Conservation (phyloP, 1,140 invertebrate genomes). For the Drosophila bipectinata region DNA sequence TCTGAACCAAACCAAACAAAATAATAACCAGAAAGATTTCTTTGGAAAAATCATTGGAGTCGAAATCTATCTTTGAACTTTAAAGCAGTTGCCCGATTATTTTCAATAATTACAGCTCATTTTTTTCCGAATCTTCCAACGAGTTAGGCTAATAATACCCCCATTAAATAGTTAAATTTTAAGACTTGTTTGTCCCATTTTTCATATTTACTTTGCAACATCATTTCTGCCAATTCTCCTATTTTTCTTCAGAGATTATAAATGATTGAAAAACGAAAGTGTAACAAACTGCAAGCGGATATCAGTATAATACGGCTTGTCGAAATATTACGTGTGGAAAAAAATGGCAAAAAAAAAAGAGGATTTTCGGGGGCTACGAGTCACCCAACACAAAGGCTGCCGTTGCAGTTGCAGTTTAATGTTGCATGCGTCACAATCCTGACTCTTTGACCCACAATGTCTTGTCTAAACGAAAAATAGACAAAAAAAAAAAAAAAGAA, state of each 20-base stretch:
- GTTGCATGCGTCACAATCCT: slow-evolving; percentile 66
- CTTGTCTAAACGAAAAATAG: slow-evolving; percentile 38
- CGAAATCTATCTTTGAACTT: slow-evolving; percentile 7
- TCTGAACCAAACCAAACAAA: too few relatives aligned
- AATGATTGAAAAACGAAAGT: slow-evolving; percentile 45
- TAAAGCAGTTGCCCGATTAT: slow-evolving; percentile 12
- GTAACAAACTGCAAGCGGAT: slow-evolving; percentile 40
- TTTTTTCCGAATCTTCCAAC: slow-evolving; percentile 19
- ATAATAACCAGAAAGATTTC: not conserved
- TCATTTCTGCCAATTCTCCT: slow-evolving; percentile 20
- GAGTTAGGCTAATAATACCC: slow-evolving; percentile 27
- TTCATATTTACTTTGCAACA: slow-evolving; percentile 24
- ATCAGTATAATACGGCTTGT: slow-evolving; percentile 13
- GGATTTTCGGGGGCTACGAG: slow-evolving; percentile 1
- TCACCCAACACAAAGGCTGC: slow-evolving; percentile 24
- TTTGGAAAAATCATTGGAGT: slow-evolving; percentile 1
- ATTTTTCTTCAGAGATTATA: slow-evolving; percentile 2
- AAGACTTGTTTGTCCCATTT: slow-evolving; percentile 40
- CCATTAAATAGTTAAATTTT: slow-evolving; percentile 31
- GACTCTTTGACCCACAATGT: slow-evolving; percentile 72
- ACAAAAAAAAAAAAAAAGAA: slow-evolving; percentile 13
- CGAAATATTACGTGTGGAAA: slow-evolving; percentile 29
- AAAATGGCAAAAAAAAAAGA: slow-evolving; percentile 9
- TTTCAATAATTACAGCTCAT: slow-evolving; percentile 25
- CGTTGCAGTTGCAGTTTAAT: slow-evolving; percentile 22